Evolutionary conservation across 1,140 invertebrate genomes (phyloP), one percentile per base, ranked within the genome.

Genomic region (Potamilus streckersoni): DNA sequence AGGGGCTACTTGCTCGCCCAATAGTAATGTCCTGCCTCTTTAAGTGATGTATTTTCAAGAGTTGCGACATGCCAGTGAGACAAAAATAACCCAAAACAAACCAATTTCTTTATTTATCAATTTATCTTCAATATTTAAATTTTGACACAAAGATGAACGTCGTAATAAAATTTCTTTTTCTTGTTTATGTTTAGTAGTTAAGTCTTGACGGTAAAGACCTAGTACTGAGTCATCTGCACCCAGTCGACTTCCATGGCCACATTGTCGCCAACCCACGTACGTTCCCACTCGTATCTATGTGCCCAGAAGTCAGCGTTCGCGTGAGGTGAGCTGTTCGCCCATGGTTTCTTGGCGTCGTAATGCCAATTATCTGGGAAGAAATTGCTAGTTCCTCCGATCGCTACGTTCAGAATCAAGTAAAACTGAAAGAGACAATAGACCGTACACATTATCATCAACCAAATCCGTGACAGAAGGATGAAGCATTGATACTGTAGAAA

Each of bases 401-500:
- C 94, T 23, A 95, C 83, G 6, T 94, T 94, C 15, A 96, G 79
- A 4, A 93, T 92, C 12, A 96, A 82, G 83, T 94, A 94, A 88
- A 95, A 95, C 94, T 95, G 85, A 19, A 79, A 73, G 23, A 73
- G 69, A n/a, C 71, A 75, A 66, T 72, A 38, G n/a, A 57, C 31
- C 49, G 49, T 62, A 23, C 59, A 0, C 38, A 49, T 49, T 49
- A 49, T 49, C 5, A 49, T 49, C 38, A 49, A 49, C 38, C 38
- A 49, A 8, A 49, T 49, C 11, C 38, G 11, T 49, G 38, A 49
- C 38, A n/a, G 13, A 62, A 62, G 60, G 11, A n/a, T 62, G 8
- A 62, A n/a, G 11, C 13, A 62, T 62, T 23, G 38, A 8, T 49
- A 8, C 38, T 49, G 38, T 49, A 49, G 38, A 49, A 8, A 49